phyloP scores from a whole-genome alignment of 2,888 invertebrate genomes.

The Selenia dentaria region DNA sequence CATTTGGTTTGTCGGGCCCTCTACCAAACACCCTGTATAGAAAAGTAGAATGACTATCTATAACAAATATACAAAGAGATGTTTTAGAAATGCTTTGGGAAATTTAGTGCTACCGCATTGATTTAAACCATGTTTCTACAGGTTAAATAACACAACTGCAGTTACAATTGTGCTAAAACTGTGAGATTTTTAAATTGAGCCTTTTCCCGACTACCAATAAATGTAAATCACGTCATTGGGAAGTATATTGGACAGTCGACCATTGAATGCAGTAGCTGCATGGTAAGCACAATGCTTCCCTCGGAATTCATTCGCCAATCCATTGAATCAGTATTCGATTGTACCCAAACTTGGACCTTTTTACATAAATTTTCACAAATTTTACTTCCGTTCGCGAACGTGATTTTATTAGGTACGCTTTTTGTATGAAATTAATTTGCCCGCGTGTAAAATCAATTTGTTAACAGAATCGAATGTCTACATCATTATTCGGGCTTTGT shows the following conservation, averaged over 20 bases:
- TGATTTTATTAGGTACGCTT: conserved; percentile 26
- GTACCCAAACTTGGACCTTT: conserved; percentile 57
- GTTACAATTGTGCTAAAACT: conserved; percentile 17
- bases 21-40: too few species aligned
- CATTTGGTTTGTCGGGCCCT: too few species aligned
- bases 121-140: not conserved
- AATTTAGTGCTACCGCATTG: too few species aligned
- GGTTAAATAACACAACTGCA: not conserved
- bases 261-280: conserved; percentile 67
- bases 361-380: conserved; percentile 53
- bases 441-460: conserved; percentile 16
- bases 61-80: too few species aligned
- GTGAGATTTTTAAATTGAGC: conserved; percentile 54
- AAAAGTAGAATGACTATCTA: too few species aligned
- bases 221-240: conserved; percentile 74
- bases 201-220: conserved; percentile 58
- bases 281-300: conserved; percentile 66
- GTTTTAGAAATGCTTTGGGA: too few species aligned
- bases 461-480: conserved; percentile 21
- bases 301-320: conserved; percentile 62
- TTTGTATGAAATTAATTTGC: conserved; percentile 23
- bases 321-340: conserved; percentile 73
- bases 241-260: conserved; percentile 61
- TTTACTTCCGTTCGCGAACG: conserved; percentile 37
- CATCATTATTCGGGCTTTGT: conserved; percentile 24